Evolutionary conservation across 2,888 invertebrate species (phyloP).

Genomic region (Hylaea fasciaria): DNA sequence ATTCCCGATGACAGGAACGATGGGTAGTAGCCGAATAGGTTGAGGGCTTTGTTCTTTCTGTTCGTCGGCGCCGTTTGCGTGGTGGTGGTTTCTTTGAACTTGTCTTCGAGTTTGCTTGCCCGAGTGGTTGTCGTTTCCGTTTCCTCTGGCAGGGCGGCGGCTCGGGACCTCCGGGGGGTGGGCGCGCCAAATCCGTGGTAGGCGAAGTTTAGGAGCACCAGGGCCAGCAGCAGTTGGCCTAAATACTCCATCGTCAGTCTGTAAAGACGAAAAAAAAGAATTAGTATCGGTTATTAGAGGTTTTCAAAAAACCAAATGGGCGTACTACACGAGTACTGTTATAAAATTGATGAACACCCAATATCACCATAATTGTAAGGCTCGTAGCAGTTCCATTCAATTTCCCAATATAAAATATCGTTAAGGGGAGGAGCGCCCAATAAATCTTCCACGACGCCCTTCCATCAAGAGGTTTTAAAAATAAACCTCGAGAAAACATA

Average conservation of each 20-base stretch:
- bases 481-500: slow-evolving; percentile 3
- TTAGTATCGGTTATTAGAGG: neutral
- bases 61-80: slow-evolving; percentile 59
- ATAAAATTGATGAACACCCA: neutral
- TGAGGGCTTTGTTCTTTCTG: slow-evolving; percentile 80
- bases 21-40: slow-evolving; percentile 81
- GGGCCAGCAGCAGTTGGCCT: slow-evolving; percentile 55
- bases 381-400: slow-evolving; percentile 14
- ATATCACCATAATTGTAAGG: neutral
- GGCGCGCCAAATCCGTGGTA: slow-evolving; percentile 65
- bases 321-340: neutral
- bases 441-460: slow-evolving; percentile 17
- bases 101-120: slow-evolving; percentile 71
- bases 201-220: slow-evolving; percentile 61
- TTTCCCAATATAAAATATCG: slow-evolving; percentile 13
- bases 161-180: slow-evolving; percentile 67
- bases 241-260: slow-evolving; percentile 68
- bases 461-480: slow-evolving; percentile 17
- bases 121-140: slow-evolving; percentile 51
- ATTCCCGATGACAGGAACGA: slow-evolving; percentile 77
- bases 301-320: too few relatives aligned
- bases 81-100: slow-evolving; percentile 70
- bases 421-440: slow-evolving; percentile 20
- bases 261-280: slow-evolving; percentile 52
- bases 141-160: slow-evolving; percentile 56